These are phyloP conservation scores for Tachypleus tridentatus DNA, from an alignment of 1,140 invertebrate genomes.

Conservation along the genomic window DNA sequence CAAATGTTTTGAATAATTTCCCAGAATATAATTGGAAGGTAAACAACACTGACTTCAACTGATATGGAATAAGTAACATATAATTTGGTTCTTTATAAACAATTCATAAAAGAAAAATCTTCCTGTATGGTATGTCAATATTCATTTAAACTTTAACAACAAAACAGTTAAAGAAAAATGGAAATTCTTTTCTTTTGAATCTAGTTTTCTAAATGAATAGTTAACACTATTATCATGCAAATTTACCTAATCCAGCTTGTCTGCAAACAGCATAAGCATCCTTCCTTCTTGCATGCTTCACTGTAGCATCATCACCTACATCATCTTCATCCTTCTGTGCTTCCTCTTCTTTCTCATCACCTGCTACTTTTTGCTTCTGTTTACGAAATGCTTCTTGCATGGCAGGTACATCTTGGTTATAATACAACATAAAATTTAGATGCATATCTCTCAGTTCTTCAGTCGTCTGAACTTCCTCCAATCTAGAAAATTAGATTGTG, in stretches of 20 bases:
- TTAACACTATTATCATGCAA: background rate
- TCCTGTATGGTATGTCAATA: too few species aligned
- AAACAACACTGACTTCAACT: too few species aligned
- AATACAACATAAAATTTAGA: slow-evolving; percentile 85
- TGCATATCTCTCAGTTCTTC: slow-evolving; percentile 89
- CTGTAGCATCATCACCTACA: slow-evolving; percentile 39
- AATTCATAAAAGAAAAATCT: too few species aligned
- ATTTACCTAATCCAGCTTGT: slow-evolving; percentile 62
- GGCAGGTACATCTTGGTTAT: slow-evolving; percentile 65
- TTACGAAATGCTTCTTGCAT: slow-evolving; percentile 57
- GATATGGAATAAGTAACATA: too few species aligned
- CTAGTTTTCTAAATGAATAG: too few species aligned
- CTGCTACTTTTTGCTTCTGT: background rate
- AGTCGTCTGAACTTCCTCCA: slow-evolving; percentile 58
- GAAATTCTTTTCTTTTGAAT: too few species aligned
- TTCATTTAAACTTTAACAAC: too few species aligned
- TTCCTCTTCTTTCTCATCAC: slow-evolving; percentile 24
- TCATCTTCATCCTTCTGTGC: slow-evolving; percentile 38
- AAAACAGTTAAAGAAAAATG: too few species aligned
- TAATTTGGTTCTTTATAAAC: too few species aligned
- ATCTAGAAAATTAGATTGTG: slow-evolving; percentile 24
- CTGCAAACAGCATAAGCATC: slow-evolving; percentile 77
- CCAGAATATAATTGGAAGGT: too few species aligned
- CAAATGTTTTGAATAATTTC: too few species aligned
- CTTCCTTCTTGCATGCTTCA: slow-evolving; percentile 74